Conservation (phyloP, 2,888 invertebrate species). For the Zonitis immaculata region DNA sequence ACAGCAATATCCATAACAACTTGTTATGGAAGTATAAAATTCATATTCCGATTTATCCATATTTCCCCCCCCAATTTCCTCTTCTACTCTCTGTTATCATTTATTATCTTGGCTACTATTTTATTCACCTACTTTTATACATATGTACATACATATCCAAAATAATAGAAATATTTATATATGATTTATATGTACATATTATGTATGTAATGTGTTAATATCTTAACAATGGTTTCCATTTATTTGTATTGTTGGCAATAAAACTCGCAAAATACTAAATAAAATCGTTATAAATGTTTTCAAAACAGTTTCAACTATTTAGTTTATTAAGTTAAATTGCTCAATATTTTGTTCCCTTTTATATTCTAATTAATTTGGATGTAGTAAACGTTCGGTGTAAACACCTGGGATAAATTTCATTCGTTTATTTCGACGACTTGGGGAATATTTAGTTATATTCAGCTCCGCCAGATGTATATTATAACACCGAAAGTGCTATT, state of each 20-base stretch:
- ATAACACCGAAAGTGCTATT: conserved; percentile 17
- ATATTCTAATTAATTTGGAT: conserved; percentile 22
- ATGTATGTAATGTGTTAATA: neutral
- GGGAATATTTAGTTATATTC: conserved; percentile 19
- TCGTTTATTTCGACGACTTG: conserved; percentile 21
- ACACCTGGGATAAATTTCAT: conserved; percentile 25
- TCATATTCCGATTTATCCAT: neutral
- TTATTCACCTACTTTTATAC: no score
- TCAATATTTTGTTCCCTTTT: conserved; percentile 23
- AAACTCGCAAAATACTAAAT: conserved; percentile 4
- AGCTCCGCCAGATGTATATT: conserved; percentile 19
- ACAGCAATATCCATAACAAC: neutral
- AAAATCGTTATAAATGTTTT: conserved; percentile 8
- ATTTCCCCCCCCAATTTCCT: no score
- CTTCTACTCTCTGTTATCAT: no score
- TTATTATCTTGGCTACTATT: no score
- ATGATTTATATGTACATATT: no score
- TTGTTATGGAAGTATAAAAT: neutral
- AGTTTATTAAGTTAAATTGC: conserved; percentile 22
- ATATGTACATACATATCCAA: no score
- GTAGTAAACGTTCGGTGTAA: conserved; percentile 15
- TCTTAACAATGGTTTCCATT: conserved; percentile 5
- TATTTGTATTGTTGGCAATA: neutral
- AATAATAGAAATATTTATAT: neutral
- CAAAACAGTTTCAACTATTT: conserved; percentile 6